A percentile compares a stretch with the other conserved stretches of the same genome.
These are phyloP conservation scores for Malurus leucopterus DNA, from an alignment of 2,797 vertebrate species.

Conservation along the genomic window DNA sequence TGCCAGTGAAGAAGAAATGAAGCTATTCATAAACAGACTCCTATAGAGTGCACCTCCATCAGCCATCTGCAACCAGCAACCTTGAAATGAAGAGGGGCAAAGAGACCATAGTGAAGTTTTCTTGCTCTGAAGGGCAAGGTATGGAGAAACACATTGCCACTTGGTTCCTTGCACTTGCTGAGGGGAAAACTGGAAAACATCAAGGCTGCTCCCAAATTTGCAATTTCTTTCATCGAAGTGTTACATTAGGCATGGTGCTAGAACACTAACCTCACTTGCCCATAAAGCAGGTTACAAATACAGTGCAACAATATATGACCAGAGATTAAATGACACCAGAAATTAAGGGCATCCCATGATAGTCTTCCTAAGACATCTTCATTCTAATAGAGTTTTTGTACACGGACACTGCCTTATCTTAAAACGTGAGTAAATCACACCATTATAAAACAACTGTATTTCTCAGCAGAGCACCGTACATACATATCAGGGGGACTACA, in stretches of 20 bases:
- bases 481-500: background rate
- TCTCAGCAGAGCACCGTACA: background rate
- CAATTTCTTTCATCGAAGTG: background rate
- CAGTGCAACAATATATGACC: rapidly evolving
- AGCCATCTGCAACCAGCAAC: background rate
- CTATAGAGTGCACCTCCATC: background rate
- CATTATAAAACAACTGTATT: background rate
- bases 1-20: background rate
- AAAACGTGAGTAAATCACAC: background rate
- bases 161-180: background rate
- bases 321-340: background rate
- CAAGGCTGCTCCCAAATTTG: background rate
- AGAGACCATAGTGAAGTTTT: background rate
- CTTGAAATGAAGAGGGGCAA: background rate
- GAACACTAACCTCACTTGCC: background rate
- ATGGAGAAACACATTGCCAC: background rate
- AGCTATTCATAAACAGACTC: background rate
- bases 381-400: background rate
- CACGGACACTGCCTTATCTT: background rate
- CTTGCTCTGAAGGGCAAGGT: background rate
- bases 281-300: background rate
- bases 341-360: background rate
- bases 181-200: background rate
- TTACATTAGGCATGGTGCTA: background rate
- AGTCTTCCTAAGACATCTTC: background rate